phyloP scores from a whole-genome alignment of 1,140 invertebrate genomes.

The Tetraneura akinire region DNA sequence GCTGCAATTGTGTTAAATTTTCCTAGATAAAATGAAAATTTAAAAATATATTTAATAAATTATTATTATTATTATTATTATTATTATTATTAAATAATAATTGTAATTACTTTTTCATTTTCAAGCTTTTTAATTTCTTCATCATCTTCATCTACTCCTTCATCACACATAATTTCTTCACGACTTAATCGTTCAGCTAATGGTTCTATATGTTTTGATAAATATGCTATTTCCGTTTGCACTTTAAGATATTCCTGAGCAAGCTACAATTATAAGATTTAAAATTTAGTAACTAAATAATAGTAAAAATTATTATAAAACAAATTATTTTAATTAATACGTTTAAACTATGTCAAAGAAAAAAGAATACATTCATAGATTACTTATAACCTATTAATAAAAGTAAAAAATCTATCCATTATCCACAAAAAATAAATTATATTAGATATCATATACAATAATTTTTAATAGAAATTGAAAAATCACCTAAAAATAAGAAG shows the following conservation, averaged over 20 bases:
- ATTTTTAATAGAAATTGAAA: too few relatives aligned
- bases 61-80: too few relatives aligned
- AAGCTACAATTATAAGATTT: constrained; percentile 62
- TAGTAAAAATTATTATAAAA: too few relatives aligned
- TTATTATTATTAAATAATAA: too few relatives aligned
- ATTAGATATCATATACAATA: too few relatives aligned
- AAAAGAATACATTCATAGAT: too few relatives aligned
- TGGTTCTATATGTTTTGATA: constrained; percentile 70
- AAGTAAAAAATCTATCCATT: too few relatives aligned
- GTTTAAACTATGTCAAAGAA: too few relatives aligned
- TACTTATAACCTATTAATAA: too few relatives aligned
- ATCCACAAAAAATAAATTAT: too few relatives aligned
- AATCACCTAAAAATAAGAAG: too few relatives aligned
- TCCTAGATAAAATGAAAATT: constrained; percentile 59
- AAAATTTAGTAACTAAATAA: background rate
- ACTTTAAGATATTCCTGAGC: constrained; percentile 64
- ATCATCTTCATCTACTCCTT: constrained; percentile 66
- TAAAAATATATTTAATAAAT: constrained; percentile 15
- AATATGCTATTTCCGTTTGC: constrained; percentile 74
- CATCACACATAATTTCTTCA: constrained; percentile 57
- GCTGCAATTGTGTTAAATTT: constrained; percentile 66
- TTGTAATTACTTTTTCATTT: constrained; percentile 70
- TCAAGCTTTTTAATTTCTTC: constrained; percentile 64
- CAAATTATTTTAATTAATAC: too few relatives aligned
- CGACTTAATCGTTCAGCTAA: constrained; percentile 68